Evolutionary conservation across 1,140 invertebrate species (phyloP), one percentile per base, ranked within the genome.

Genomic region (Drosophila micromelanica): DNA sequence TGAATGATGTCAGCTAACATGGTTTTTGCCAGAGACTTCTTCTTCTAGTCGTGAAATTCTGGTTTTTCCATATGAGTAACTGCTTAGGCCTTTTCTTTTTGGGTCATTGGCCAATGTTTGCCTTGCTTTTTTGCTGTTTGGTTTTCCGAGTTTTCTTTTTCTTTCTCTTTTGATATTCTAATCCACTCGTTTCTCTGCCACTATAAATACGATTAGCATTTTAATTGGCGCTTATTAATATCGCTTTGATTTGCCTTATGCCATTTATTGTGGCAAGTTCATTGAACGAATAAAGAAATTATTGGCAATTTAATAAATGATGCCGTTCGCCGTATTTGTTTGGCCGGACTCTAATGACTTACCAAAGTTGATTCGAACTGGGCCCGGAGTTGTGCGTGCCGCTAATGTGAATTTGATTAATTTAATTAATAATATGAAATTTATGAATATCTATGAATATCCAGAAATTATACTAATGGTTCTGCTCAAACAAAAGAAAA

Each of bases 331-430:
- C 9, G 35, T 59, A 30, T 61, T 56, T 55, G 51, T 57, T 35
- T 57, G 63, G 23, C 17, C 40, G 11, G 30, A 30, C n/a, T 49
- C 40, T 75, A 78, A 82, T 82, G 64, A 78, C 67, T 76, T 46
- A 38, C 32, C 56, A 46, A 56, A 30, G 38, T 45, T 40, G 56
- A 62, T 59, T 63, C 54, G 45, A 13, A 40, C 55, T 60, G 77
- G 77, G 54, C 54, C 62, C 27, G 48, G 52, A 8, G 12, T 38
- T 49, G 73, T 76, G 74, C 80, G 80, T 84, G 80, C 81, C 73
- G 64, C 65, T 85, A 85, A 85, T 85, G 77, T 86, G 65, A 71
- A 78, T 86, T 82, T 86, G 68, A 89, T 86, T 86, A 86, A 86
- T 86, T 86, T 78, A 86, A 87, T 86, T 82, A 82, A 89, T 87